Percentiles rank a stretch among this genome's conserved stretches.
These are phyloP conservation scores for Rhincodon typus DNA, from an alignment of 2,797 vertebrate genomes.

Conservation along the genomic window DNA sequence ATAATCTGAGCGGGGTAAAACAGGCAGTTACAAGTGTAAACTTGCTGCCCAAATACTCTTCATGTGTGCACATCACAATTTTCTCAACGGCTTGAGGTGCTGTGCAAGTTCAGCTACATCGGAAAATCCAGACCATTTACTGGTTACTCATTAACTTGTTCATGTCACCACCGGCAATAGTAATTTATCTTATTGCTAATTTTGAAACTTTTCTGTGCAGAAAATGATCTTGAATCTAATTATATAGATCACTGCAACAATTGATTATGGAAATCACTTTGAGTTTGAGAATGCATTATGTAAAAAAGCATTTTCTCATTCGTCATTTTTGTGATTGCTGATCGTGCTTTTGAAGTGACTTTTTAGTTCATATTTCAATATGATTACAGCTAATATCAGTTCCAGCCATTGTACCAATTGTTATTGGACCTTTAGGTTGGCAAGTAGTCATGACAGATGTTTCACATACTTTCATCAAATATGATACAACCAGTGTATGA, in stretches of 20 bases:
- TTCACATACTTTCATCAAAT: background rate
- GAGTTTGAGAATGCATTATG: background rate
- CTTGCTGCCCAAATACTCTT: too few relatives aligned
- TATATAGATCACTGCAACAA: background rate
- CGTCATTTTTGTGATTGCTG: background rate
- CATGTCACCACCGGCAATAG: background rate
- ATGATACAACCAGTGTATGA: background rate
- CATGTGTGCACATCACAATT: too few relatives aligned
- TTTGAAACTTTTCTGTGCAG: background rate
- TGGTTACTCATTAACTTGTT: background rate
- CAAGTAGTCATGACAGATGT: background rate
- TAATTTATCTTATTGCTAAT: background rate
- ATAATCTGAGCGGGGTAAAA: too few relatives aligned
- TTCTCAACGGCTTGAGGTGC: too few relatives aligned
- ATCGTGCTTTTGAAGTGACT: background rate
- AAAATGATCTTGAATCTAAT: background rate
- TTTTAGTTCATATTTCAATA: too few relatives aligned
- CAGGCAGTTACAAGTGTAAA: too few relatives aligned
- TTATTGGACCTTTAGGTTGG: background rate
- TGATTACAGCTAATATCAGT: background rate
- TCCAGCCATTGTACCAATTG: background rate
- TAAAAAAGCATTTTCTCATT: background rate
- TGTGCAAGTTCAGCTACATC: too few relatives aligned
- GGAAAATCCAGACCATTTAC: too few relatives aligned
- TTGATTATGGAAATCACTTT: background rate